Evolutionary conservation across 2,113 vertebrate genomes (phyloP), one percentile per base, ranked within the genome.

Genomic region (Scatophagus argus): DNA sequence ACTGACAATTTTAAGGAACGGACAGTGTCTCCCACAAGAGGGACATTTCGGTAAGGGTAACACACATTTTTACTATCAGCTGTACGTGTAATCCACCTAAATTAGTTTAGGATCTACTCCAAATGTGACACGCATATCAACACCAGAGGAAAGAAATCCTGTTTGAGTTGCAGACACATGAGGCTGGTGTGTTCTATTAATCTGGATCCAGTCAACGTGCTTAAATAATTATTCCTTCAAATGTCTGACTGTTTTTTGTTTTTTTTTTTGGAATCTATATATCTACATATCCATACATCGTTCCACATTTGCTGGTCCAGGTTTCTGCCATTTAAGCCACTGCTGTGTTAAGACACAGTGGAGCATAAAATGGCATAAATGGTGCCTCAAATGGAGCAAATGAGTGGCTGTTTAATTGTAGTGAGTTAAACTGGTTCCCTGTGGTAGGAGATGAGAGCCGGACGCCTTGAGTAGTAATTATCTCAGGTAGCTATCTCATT

Each of bases 401-500:
- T 83, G 86, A 92, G 78, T 79, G 69, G 73, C 74, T 58, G 14
- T 87, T 92, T 90, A 91, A 93, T 91, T 88, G 86, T 79, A 75
- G 78, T 64, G 67, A 89, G 83, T 88, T 91, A 88, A 86, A 88
- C 81, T 21, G 47, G 68, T 82, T 91, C 86, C 91, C 89, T 56
- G 81, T 77, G 76, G 91, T 76, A 74, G 51, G 54, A 66, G 67
- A 82, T 78, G 76, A 91, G 87, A 89, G 87, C 67, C 13, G 59
- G 81, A 88, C 16, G 79, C 87, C 78, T 87, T 84, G 63, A 92
- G 88, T 83, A 86, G 83, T 88, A 91, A 92, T 94, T 92, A 92
- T 91, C 88, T 89, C 89, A 92, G 89, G 92, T 91, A 91, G 90
- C 76, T 84, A 90, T 91, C 90, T 92, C 93, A 93, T 92, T 90